Base-by-base conservation (phyloP, 2,113 vertebrate species). In the Labrus mixtus region DNA sequence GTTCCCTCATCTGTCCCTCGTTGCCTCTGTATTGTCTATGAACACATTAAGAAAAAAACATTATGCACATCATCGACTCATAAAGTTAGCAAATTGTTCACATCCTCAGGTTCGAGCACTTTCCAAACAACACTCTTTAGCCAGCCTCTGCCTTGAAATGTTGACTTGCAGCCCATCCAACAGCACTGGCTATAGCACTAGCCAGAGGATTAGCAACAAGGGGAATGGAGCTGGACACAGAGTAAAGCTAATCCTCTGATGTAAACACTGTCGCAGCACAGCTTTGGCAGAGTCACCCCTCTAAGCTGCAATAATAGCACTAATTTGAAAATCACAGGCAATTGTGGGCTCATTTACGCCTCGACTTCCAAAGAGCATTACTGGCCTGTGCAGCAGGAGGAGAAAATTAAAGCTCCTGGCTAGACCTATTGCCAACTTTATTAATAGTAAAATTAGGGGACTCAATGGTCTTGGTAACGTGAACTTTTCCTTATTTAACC, bases 1-100 rank as follows among this genome's bases (percentile, higher is more conserved):
- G 96, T 89, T 99, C 98, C 86, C 97, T 95, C 98, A 99, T 99
- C 92, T 99, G 98, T 83, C 98, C 98, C 93, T 99, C 98, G 76
- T 99, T 99, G 90, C 97, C 98, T 94, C 97, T 95, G 87, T 99
- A 99, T 56, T 99, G 97, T 89, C 98, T 99, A 90, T 48, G 4
- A 48, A 78, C 71, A 46, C 17, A 76, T 13, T 22, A 72, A 45
- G 4, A 15, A 62, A 68, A 37, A 39, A n/a, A 16, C n/a, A 68
- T 57, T 10, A 57, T 33, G 6, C 0, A n/a, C 50, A 48, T 29
- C 1, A 41, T 45, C 36, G 37, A 16, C 13, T 20, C 8, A 66
- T 23, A 60, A 15, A 73, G 54, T 51, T 51, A 39, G 10, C 41
- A 17, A 10, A 39, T 46, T 41, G 2, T 5, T 53, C 36, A 68